phyloP scores from a whole-genome alignment of 1,140 invertebrate species.

The Pseudomyrmex flavicornis region DNA sequence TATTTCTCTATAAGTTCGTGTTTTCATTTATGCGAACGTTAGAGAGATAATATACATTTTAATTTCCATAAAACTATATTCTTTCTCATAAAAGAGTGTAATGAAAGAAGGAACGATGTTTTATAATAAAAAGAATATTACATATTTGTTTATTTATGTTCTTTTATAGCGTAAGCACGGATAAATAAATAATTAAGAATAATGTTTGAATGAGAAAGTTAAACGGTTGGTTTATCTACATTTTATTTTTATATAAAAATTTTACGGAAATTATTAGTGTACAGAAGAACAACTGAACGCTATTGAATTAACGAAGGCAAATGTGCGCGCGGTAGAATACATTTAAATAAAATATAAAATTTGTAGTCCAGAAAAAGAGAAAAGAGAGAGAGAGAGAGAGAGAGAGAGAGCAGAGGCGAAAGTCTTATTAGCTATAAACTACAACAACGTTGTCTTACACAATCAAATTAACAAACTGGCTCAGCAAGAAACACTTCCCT shows the following conservation, averaged over 20 bases:
- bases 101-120: conserved; percentile 18
- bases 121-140: neutral
- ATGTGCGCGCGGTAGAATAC: conserved; percentile 16
- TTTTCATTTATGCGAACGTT: neutral
- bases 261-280: conserved; percentile 7
- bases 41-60: conserved; percentile 18
- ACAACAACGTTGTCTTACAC: neutral
- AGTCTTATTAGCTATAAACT: conserved; percentile 40
- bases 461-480: conserved; percentile 19
- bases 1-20: conserved; percentile 27
- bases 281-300: neutral
- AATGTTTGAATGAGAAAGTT: neutral
- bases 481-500: conserved; percentile 15
- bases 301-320: conserved; percentile 37
- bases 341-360: conserved; percentile 55
- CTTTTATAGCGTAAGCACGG: neutral
- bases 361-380: too few species aligned
- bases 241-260: conserved; percentile 31
- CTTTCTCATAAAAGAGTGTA: conserved; percentile 4
- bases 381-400: too few species aligned
- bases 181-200: too few species aligned
- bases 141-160: conserved; percentile 29
- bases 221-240: conserved; percentile 22
- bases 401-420: neutral
- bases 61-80: conserved; percentile 23